Percentiles rank a stretch among this genome's conserved stretches.
These are phyloP conservation scores for Xylota sylvarum DNA, from an alignment of 2,888 invertebrate genomes.

Conservation along the genomic window DNA sequence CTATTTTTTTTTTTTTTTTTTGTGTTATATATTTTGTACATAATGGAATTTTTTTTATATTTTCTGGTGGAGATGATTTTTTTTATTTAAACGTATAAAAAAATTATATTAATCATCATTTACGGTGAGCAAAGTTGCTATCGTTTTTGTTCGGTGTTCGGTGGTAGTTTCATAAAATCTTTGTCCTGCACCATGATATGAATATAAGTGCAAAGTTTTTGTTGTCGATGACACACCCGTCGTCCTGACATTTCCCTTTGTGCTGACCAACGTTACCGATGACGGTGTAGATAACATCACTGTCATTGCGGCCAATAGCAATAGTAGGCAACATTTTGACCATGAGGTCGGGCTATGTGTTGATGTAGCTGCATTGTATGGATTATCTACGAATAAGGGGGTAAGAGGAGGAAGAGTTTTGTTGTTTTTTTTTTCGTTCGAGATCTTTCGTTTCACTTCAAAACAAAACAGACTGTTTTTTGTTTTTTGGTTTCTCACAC, in stretches of 20 bases:
- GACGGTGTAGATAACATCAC: constrained; percentile 52
- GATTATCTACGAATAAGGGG: constrained; percentile 80
- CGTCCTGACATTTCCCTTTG: constrained; percentile 17
- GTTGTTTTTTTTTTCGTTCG: constrained; percentile 46
- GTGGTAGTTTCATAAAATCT: constrained; percentile 21
- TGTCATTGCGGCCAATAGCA: constrained; percentile 65
- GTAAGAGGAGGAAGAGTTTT: constrained; percentile 73
- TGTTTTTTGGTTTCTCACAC: constrained; percentile 38
- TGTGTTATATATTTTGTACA: constrained; percentile 66
- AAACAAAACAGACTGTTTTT: constrained; percentile 61
- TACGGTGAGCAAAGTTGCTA: constrained; percentile 47
- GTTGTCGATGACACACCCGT: constrained; percentile 11
- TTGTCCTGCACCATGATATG: not conserved
- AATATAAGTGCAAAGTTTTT: constrained; percentile 4
- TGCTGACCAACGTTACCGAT: constrained; percentile 39
- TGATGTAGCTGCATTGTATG: constrained; percentile 79
- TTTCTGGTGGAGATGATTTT: constrained; percentile 78
- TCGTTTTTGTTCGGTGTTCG: constrained; percentile 61
- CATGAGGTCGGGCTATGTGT: constrained; percentile 51
- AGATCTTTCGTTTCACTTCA: constrained; percentile 64
- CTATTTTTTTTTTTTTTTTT: too few relatives aligned
- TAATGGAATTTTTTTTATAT: constrained; percentile 76
- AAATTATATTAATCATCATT: constrained; percentile 61
- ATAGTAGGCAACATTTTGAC: constrained; percentile 60
- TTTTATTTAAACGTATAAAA: constrained; percentile 6